Conservation (phyloP, 30 jellyfish, hydroid and myxozoan genomes). For the Aurelia coerulea region DNA sequence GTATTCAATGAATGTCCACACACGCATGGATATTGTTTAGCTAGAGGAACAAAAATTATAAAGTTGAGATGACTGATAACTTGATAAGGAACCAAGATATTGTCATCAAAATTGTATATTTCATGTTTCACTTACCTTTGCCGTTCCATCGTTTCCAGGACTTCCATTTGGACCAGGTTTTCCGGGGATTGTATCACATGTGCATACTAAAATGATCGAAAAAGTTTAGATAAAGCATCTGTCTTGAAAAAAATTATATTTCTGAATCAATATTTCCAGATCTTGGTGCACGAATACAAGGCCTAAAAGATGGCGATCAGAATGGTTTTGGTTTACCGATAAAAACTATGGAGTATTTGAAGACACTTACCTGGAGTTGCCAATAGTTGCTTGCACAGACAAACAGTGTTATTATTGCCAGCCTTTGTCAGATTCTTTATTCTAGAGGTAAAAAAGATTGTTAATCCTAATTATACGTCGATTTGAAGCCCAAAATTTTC, state of each 20-base stretch:
- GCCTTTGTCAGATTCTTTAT: constrained; percentile 40
- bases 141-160: constrained; percentile 20
- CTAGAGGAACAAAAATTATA: too few species aligned
- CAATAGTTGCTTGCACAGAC: constrained; percentile 40
- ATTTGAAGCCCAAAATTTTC: too few species aligned
- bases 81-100: too few species aligned
- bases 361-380: constrained; percentile 51
- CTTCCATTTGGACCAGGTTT: background rate
- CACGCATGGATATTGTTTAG: too few species aligned
- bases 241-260: too few species aligned
- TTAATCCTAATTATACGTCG: too few species aligned
- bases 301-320: background rate
- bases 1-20: too few species aligned
- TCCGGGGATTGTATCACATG: constrained; percentile 26
- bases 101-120: too few species aligned
- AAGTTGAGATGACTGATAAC: too few species aligned
- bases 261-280: too few species aligned
- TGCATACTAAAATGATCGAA: constrained; percentile 39
- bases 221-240: background rate
- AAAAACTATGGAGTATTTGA: too few species aligned
- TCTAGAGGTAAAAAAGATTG: background rate
- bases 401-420: constrained; percentile 10
- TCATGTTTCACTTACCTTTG: constrained; percentile 4
- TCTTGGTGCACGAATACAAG: background rate
- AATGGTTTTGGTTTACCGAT: too few species aligned